phyloP scores from a whole-genome alignment of 2,888 invertebrate species.

The Epinotia brunnichana region DNA sequence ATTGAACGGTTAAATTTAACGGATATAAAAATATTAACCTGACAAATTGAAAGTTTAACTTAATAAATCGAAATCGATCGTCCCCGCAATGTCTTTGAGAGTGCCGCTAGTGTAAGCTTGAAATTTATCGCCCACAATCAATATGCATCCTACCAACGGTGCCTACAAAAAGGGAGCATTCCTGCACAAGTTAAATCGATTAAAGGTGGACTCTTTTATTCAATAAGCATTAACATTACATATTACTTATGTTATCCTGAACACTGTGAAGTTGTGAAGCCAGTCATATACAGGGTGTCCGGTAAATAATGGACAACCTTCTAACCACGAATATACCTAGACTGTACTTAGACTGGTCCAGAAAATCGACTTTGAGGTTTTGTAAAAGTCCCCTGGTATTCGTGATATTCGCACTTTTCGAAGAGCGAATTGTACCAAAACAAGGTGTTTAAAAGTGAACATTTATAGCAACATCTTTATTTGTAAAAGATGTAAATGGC shows the following conservation, averaged over 20 bases:
- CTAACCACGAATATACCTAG: too few species aligned
- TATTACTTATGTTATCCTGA: background rate
- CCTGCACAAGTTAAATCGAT: constrained; percentile 7
- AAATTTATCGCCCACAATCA: constrained; percentile 31
- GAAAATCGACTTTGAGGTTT: too few species aligned
- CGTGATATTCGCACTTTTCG: too few species aligned
- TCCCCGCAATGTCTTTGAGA: constrained; percentile 50
- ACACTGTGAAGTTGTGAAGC: constrained; percentile 3
- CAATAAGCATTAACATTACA: constrained; percentile 19
- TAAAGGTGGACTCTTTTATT: constrained; percentile 17
- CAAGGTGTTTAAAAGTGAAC: too few species aligned
- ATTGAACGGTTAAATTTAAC: constrained; percentile 28
- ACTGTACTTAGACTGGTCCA: too few species aligned
- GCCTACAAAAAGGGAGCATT: constrained; percentile 8
- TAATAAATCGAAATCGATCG: constrained; percentile 48
- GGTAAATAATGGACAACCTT: too few species aligned
- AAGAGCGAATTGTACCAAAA: too few species aligned
- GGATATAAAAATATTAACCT: constrained; percentile 23
- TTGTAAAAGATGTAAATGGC: too few species aligned
- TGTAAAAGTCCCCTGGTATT: too few species aligned
- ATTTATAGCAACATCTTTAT: too few species aligned
- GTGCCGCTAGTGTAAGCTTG: constrained; percentile 37
- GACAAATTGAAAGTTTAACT: constrained; percentile 34
- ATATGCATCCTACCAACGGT: constrained; percentile 1
- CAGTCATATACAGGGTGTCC: constrained; percentile 20